Evolutionary conservation across 2,888 invertebrate genomes (phyloP), one percentile per base, ranked within the genome.

Genomic region (Drosophila cracens): DNA sequence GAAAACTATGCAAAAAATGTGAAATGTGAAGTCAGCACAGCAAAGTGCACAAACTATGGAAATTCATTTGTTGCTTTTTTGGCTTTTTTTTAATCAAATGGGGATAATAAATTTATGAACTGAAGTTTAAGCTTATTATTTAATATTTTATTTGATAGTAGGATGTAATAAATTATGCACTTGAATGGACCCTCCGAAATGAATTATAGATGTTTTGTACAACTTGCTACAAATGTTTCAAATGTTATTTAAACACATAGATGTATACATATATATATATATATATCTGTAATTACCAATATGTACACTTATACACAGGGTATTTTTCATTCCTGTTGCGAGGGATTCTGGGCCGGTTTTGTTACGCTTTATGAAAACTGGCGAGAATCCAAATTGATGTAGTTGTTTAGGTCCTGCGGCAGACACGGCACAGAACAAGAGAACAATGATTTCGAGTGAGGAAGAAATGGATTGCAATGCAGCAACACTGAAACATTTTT

Each of bases 11-110:
- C 34, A 62, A 76, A 65, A 74, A 25, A 25, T 25, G 25, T 25
- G 25, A 74, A 76, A 70, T 82, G 70, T 75, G 71, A 76, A 86
- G 73, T 81, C 82, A 81, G 74, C 86, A 83, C 77, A 76, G 76
- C 77, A 84, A 87, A 87, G 74, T 77, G 74, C 57, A 69, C 51
- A 79, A 84, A 79, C 72, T 78, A 76, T 77, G 74, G 56, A 84
- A 83, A 81, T 79, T 64, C 74, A 83, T 75, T 86, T 76, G 72
- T 56, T 68, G 53, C 64, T 71, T 66, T 70, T 58, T 67, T 53
- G 29, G 33, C 38, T 4, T 13, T 49, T 48, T 40, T 49, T 27
- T 2, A 4, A 25, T 21, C 31, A 25, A 58, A 38, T 25, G 49
- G 60, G 31, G 21, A 61, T 56, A 21, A 18, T 27, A 38, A 25